Conservation (phyloP, 2,888 invertebrate genomes). For the Congeria kusceri region DNA sequence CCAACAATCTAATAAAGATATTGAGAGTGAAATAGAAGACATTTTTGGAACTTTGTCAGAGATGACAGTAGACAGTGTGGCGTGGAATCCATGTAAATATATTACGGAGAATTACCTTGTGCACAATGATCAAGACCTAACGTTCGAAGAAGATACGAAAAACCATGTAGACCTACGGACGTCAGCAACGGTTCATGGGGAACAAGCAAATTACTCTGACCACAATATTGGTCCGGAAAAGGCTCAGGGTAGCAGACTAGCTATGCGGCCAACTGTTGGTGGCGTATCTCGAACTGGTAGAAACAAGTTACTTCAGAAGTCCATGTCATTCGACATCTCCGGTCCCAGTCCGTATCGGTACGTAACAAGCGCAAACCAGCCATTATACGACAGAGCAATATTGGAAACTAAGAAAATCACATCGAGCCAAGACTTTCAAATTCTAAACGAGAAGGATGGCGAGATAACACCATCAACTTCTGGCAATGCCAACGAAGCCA, state of each 20-base stretch:
- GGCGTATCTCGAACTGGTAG: background rate
- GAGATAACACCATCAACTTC: background rate
- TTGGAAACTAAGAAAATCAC: background rate
- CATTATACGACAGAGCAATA: slow-evolving; percentile 12
- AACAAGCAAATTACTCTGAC: no score
- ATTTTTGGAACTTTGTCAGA: slow-evolving; percentile 56
- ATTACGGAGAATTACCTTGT: no score
- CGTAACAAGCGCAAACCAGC: slow-evolving; percentile 25
- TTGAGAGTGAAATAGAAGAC: slow-evolving; percentile 37
- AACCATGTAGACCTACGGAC: no score
- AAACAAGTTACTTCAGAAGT: slow-evolving; percentile 39
- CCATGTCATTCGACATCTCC: slow-evolving; percentile 55
- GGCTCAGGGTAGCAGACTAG: background rate
- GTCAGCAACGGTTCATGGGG: no score
- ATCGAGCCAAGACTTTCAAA: slow-evolving; percentile 20
- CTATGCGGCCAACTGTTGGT: slow-evolving; percentile 14
- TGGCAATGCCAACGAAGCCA: background rate
- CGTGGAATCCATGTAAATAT: slow-evolving; percentile 41
- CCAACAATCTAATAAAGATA: slow-evolving; percentile 41
- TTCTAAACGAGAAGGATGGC: slow-evolving; percentile 23
- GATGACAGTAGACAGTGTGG: slow-evolving; percentile 40
- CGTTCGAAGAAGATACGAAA: no score
- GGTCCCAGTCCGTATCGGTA: slow-evolving; percentile 26
- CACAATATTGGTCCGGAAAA: no score
- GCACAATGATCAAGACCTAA: no score